These are phyloP conservation scores for Phenganax subtilis DNA, from an alignment of 92 coral and sea anemone genomes.

Conservation along the genomic window DNA sequence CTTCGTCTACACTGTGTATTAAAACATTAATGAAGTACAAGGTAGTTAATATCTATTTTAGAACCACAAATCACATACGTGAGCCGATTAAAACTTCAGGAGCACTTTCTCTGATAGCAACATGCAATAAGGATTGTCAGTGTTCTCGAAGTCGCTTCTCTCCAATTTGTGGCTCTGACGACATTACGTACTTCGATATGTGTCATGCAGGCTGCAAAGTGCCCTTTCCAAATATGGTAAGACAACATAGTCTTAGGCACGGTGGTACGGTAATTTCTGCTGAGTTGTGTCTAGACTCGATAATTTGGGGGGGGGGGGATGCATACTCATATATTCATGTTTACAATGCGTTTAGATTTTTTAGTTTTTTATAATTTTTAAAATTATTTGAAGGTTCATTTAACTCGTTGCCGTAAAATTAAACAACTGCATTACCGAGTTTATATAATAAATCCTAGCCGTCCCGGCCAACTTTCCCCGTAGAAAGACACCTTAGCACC, in stretches of 20 bases:
- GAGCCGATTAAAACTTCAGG: neutral
- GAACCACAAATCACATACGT: neutral
- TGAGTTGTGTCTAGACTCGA: no score
- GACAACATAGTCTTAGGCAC: neutral
- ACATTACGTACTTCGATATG: slow-evolving; percentile 13
- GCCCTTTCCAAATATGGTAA: slow-evolving; percentile 25
- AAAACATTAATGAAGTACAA: slow-evolving; percentile 4
- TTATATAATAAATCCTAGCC: no score
- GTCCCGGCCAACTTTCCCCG: no score
- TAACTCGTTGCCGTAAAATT: no score
- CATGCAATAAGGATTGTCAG: slow-evolving; percentile 3
- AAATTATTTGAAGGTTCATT: no score
- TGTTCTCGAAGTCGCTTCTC: slow-evolving; percentile 23
- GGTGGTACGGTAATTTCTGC: neutral
- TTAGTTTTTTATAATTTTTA: neutral
- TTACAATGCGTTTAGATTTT: neutral
- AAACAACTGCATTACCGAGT: neutral
- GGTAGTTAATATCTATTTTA: neutral
- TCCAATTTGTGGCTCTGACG: slow-evolving; percentile 25
- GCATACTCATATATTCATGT: neutral
- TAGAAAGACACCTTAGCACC: no score
- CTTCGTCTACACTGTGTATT: no score
- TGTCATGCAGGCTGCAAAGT: slow-evolving; percentile 26
- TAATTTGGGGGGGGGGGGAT: neutral
- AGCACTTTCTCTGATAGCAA: neutral